Evolutionary conservation across 2,113 vertebrate species (phyloP), one percentile per base, ranked within the genome.

Genomic region (Hemicordylus capensis): DNA sequence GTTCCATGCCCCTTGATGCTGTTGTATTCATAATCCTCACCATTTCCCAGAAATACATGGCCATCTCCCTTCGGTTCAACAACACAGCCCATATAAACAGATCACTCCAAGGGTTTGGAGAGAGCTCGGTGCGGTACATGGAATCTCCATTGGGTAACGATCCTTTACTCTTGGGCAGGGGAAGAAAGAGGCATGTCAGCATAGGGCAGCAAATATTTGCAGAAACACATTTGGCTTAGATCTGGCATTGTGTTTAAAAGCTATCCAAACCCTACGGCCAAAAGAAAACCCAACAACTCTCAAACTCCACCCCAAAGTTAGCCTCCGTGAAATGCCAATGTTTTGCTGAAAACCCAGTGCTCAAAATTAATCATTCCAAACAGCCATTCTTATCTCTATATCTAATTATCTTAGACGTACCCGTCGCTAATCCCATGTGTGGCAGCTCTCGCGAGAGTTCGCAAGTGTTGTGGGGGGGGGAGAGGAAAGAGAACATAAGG

Each of bases 41-140:
- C 97, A 97, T 98, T 93, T 98, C 97, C 98, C 98, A 98, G 94
- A 98, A 98, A 90, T 96, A 98, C 58, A 96, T 19, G 12, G 97
- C 96, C 97, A 98, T 98, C 84, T 97, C 96, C 3, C 92, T 90
- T 24, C 96, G 95, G 92, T 97, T 98, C 87, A 98, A 95, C 4
- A 98, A 89, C 61, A 98, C 88, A 0, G 97, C 97, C 98, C 98
- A 98, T 81, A 98, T 95, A 69, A 98, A 96, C 70, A 98, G 96
- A 42, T 97, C 94, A 0, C 91, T 94, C 97, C 97, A 98, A 24
- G 97, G 97, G 1, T 88, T 90, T 56, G 83, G 82, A 15, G 74
- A 96, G 58, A 48, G 72, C 46, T 81, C 79, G 6, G 0, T 85
- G 59, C 86, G 85, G 79, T 89, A 94, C 0, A 0, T 1, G 83